Evolutionary conservation across 2,113 vertebrate species (phyloP).

Genomic region (Chaetops frenatus): DNA sequence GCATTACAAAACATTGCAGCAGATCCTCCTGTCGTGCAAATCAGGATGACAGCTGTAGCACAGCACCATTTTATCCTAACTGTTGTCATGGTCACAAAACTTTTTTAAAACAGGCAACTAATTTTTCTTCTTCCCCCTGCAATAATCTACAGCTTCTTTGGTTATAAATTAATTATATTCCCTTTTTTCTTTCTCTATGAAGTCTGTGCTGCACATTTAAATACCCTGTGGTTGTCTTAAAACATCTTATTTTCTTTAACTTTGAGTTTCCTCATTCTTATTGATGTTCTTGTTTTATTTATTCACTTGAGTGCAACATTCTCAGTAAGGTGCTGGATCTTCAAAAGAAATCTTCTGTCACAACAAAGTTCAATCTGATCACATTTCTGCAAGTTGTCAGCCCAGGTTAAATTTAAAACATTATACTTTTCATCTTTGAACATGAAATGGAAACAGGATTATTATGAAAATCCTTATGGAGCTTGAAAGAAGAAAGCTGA

Average conservation of each 20-base stretch:
- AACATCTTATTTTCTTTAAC: constrained; percentile 21
- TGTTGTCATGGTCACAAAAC: not conserved
- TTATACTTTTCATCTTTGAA: not conserved
- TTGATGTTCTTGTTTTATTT: constrained; percentile 41
- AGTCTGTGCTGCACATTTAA: not conserved
- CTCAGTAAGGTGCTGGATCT: constrained; percentile 1
- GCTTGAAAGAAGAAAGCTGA: not conserved
- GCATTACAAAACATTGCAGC: not conserved
- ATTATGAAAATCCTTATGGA: not conserved
- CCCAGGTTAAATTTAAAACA: not conserved
- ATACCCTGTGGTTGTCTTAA: not conserved
- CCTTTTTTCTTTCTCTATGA: not conserved
- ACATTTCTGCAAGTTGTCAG: not conserved
- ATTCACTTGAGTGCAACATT: constrained; percentile 30
- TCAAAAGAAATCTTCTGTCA: constrained; percentile 32
- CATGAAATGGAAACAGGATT: not conserved
- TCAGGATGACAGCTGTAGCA: not conserved
- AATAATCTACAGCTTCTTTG: not conserved
- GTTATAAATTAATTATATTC: not conserved
- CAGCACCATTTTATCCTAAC: not conserved
- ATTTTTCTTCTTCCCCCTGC: not conserved
- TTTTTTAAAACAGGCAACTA: not conserved
- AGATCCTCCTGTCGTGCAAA: not conserved
- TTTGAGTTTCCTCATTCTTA: constrained; percentile 4
- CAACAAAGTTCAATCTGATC: constrained; percentile 8